Conservation (phyloP, 2,113 vertebrate species). For the Grus americana region DNA sequence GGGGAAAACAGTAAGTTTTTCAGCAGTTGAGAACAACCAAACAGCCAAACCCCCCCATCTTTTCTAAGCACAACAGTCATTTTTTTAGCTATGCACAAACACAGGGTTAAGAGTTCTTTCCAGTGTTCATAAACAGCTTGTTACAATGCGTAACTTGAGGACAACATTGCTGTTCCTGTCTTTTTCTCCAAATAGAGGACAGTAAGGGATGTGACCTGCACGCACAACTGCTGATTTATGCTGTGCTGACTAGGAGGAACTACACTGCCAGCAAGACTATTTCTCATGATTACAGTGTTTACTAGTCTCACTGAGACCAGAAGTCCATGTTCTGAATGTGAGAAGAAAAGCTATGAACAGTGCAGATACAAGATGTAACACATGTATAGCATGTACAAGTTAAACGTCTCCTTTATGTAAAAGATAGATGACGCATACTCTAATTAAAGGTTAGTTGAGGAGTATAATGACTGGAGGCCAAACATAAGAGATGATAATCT, state of each 20-base stretch:
- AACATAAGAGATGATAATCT: slow-evolving; percentile 14
- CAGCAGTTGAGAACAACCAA: background rate
- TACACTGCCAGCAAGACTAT: slow-evolving; percentile 5
- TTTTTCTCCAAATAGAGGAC: background rate
- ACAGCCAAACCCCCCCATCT: rapidly evolving
- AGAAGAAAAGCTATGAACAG: background rate
- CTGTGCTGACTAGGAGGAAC: background rate
- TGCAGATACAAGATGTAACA: background rate
- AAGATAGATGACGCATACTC: background rate
- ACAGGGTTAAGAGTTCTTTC: background rate
- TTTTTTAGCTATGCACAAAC: background rate
- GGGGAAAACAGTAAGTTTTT: background rate
- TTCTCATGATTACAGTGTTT: slow-evolving; percentile 32
- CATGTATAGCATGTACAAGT: background rate
- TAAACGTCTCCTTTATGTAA: background rate
- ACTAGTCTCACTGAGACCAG: background rate
- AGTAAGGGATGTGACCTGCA: background rate
- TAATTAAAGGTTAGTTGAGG: slow-evolving; percentile 41
- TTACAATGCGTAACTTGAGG: background rate
- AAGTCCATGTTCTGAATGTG: background rate
- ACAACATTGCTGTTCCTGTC: background rate
- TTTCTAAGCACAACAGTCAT: background rate
- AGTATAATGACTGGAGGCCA: slow-evolving; percentile 14
- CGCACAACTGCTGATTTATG: background rate
- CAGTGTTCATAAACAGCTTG: background rate